These are phyloP conservation scores for Eciton burchellii DNA, from an alignment of 1,140 invertebrate genomes.

Conservation along the genomic window DNA sequence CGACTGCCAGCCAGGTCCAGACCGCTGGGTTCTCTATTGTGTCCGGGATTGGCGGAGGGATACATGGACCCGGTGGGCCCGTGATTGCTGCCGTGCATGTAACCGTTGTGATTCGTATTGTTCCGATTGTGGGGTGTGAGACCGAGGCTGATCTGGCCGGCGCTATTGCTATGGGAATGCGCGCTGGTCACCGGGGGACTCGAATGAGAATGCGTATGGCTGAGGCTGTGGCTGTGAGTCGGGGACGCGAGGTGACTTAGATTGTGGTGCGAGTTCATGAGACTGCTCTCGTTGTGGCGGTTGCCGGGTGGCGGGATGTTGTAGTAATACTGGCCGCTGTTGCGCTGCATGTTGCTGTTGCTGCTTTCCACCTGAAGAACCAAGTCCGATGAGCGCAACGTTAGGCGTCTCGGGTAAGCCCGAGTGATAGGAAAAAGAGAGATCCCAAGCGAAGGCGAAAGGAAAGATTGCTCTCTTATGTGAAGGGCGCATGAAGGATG, in stretches of 20 bases:
- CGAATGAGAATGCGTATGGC: slow-evolving; percentile 86
- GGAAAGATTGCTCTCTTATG: too few species aligned
- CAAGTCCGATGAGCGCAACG: slow-evolving; percentile 9
- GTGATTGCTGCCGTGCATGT: slow-evolving; percentile 79
- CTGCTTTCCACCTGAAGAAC: slow-evolving; percentile 80
- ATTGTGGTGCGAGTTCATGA: slow-evolving; percentile 84
- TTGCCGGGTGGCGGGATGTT: slow-evolving; percentile 87
- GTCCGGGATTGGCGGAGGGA: slow-evolving; percentile 75
- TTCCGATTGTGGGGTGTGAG: slow-evolving; percentile 86
- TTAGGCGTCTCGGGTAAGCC: not conserved
- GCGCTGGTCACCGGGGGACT: slow-evolving; percentile 84
- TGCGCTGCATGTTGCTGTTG: slow-evolving; percentile 78
- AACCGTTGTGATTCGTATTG: slow-evolving; percentile 81
- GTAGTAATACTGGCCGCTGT: slow-evolving; percentile 87
- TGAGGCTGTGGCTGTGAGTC: slow-evolving; percentile 81
- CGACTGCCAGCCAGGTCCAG: slow-evolving; percentile 93
- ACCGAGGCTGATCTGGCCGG: slow-evolving; percentile 80
- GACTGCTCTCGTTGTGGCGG: slow-evolving; percentile 80
- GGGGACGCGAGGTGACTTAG: slow-evolving; percentile 85
- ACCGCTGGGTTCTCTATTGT: slow-evolving; percentile 86
- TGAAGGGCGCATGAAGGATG: too few species aligned
- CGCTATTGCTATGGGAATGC: slow-evolving; percentile 85
- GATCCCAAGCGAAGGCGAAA: too few species aligned
- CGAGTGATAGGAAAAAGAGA: too few species aligned
- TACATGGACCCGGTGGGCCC: slow-evolving; percentile 70